Evolutionary conservation across 2,888 invertebrate genomes (phyloP), one percentile per base, ranked within the genome.

Genomic region (Callinectes sapidus): DNA sequence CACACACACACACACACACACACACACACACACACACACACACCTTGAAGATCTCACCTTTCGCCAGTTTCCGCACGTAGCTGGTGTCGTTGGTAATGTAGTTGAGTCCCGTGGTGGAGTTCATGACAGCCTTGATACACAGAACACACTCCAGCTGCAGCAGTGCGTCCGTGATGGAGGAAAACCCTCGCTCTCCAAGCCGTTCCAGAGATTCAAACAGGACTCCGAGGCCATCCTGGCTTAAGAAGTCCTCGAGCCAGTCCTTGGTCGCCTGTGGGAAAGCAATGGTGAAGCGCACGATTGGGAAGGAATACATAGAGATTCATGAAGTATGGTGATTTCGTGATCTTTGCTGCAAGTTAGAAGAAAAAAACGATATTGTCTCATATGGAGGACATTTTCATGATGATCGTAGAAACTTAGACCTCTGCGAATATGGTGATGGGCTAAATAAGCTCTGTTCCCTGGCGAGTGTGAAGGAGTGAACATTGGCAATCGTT

Each of bases 211-310:
- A 95, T 94, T 96, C 96, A 94, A 96, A 95, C 92, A 96, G 94
- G 61, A 96, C 95, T 61, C 95, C 95, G 77, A 96, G 95, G 0
- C 96, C 96, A 94, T 96, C 96, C 92, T 95, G 95, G 66, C 95
- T 95, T 91, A 96, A 95, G 94, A 96, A 96, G 91, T 96, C 96
- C 94, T 95, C 95, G 94, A 96, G 95, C 96, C 96, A 96, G 91
- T 95, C 95, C 32, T 91, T 81, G 81, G 55, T 77, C 2, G 93
- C 93, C 94, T 94, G 92, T 16, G 35, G 35, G 81, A 81, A 35
- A 35, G 35, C 32, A 81, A 10, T 35, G 81, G 28, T 71, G n/a
- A 71, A n/a, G 28, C 71, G n/a, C 28, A 6, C 28, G 23, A 10
- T 71, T 71, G 10, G 28, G 10, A 71, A 71, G 71, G 28, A 71